These are phyloP conservation scores for Euclidia mi DNA, from an alignment of 2,888 invertebrate genomes.

Conservation along the genomic window DNA sequence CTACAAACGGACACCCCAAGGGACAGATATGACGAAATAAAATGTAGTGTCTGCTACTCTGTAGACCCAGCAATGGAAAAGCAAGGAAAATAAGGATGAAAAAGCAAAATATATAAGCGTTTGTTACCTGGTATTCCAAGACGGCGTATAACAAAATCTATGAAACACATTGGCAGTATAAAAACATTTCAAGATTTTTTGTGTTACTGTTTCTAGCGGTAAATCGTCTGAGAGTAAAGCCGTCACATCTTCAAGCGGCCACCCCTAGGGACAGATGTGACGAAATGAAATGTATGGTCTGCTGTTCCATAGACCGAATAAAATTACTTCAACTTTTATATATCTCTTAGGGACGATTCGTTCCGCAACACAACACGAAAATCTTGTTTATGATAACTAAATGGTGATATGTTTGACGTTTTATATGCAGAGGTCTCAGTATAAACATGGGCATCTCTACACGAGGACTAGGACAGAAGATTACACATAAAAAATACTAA, in stretches of 20 bases:
- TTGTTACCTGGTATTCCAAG: too few species aligned
- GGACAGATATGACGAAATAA: constrained; percentile 14
- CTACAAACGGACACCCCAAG: constrained; percentile 4
- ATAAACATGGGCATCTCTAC: too few species aligned
- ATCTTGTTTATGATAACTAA: background rate
- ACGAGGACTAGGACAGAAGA: too few species aligned
- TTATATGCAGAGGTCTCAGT: background rate
- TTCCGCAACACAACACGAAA: background rate
- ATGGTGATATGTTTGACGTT: background rate
- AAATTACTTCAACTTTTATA: constrained; percentile 13
- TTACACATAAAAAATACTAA: too few species aligned
- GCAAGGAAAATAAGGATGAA: too few species aligned
- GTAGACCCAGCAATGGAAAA: too few species aligned
- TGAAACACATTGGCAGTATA: too few species aligned
- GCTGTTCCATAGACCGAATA: constrained; percentile 9
- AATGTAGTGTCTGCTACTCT: constrained; percentile 10
- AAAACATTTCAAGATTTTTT: too few species aligned
- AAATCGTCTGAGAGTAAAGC: background rate
- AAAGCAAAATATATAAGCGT: too few species aligned
- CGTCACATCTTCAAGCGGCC: background rate
- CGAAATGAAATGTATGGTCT: constrained; percentile 14
- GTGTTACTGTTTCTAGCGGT: too few species aligned
- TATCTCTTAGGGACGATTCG: constrained; percentile 10
- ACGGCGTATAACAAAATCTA: too few species aligned
- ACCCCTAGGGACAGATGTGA: too few species aligned